phyloP scores from a whole-genome alignment of 30 jellyfish, hydroid and myxozoan genomes.

The Pelagia noctiluca region DNA sequence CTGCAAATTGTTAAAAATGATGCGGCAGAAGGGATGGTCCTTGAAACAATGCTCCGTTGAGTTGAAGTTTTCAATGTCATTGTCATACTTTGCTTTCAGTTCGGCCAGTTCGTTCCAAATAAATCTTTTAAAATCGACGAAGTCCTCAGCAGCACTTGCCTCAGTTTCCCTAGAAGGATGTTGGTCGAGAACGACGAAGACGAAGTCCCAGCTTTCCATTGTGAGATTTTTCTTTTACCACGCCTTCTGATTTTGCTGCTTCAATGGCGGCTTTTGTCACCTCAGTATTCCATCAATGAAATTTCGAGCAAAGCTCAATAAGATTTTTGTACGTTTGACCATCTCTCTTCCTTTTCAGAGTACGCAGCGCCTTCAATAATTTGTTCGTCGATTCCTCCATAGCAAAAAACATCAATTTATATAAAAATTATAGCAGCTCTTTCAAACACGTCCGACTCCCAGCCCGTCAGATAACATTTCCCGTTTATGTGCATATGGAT shows the following conservation, averaged over 20 bases:
- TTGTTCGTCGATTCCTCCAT: not conserved
- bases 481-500: too few relatives aligned
- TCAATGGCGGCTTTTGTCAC: slow-evolving; percentile 16
- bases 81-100: not conserved
- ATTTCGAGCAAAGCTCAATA: slow-evolving; percentile 4
- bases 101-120: not conserved
- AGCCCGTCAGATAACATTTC: too few relatives aligned
- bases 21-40: slow-evolving; percentile 44
- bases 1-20: slow-evolving; percentile 14
- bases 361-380: not conserved
- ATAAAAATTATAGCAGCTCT: slow-evolving; percentile 1
- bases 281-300: slow-evolving; percentile 15
- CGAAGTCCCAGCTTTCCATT: slow-evolving; percentile 32
- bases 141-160: not conserved
- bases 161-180: not conserved
- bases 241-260: slow-evolving; percentile 29
- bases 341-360: slow-evolving; percentile 4
- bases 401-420: not conserved
- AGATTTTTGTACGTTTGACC: slow-evolving; percentile 29
- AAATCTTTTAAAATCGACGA: slow-evolving; percentile 6
- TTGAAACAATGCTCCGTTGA: not conserved
- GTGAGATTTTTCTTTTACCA: not conserved
- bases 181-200: slow-evolving; percentile 11
- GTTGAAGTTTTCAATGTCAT: not conserved
- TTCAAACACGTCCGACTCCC: slow-evolving; percentile 14